Base-by-base conservation (phyloP, 2,888 invertebrate species). In the Mimas tiliae region DNA sequence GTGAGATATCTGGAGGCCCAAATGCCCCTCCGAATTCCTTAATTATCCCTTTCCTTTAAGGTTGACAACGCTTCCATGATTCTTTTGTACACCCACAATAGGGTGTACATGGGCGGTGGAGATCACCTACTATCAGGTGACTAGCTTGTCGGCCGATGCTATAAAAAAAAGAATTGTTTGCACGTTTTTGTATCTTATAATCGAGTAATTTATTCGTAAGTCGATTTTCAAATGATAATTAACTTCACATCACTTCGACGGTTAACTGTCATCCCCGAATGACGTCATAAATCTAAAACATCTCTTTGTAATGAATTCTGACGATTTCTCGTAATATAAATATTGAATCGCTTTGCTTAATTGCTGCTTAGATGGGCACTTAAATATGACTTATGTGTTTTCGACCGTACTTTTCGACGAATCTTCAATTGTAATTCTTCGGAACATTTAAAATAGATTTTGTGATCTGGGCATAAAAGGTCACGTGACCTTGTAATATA, bases 281-380 rank as follows among this genome's bases (percentile, higher is more conserved):
- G 38, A 38, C 55, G 55, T 38, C 38, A 58, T 58, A 38, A 58
- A 58, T 58, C 55, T 38, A 34, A 19, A 38, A 19, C 16, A 19
- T 58, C 38, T 58, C 38, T 38, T 38, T 19, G 16, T 58, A 58
- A 58, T 58, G 38, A 55, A 58, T 38, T 38, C 38, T 55, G 38
- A 16, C 19, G 19, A 58, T 58, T 58, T 19, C 11, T 38, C 9
- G n/a, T 33, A 11, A 19, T 38, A 16, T 58, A 58, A 38, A 58
- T 58, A 58, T 58, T 58, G 19, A 58, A 38, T 58, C 19, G 55
- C 16, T 58, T 58, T 58, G 55, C 55, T 58, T 58, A 38, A 58
- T 58, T 58, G 11, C 38, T 19, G 38, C 38, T 38, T 8, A n/a
- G 38, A 58, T 38, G 7, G 55, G 27, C 19, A 58, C 38, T 58